phyloP scores from a whole-genome alignment of 2,113 vertebrate genomes.

The Talpa occidentalis region DNA sequence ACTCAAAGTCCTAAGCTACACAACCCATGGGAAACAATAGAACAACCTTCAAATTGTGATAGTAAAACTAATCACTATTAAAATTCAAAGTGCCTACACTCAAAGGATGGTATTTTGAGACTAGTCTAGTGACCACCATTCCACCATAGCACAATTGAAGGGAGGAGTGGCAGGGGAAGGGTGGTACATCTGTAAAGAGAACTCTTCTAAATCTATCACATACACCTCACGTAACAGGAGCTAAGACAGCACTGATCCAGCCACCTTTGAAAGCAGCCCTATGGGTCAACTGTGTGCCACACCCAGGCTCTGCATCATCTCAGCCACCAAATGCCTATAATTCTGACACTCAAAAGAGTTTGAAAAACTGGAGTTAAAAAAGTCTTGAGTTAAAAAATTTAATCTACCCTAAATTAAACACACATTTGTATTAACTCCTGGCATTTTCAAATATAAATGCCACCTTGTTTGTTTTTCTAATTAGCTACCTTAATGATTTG shows the following conservation, averaged over 20 bases:
- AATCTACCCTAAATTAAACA: neutral
- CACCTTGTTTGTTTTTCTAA: neutral
- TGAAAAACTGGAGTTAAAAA: neutral
- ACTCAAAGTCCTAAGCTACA: neutral
- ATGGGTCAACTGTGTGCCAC: accelerated
- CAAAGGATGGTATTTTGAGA: neutral
- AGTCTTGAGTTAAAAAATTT: neutral
- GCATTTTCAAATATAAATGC: neutral
- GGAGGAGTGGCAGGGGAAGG: no score
- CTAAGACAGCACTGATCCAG: neutral
- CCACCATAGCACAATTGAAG: neutral
- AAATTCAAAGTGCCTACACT: neutral
- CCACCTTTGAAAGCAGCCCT: neutral
- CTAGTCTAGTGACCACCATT: neutral
- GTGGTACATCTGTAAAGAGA: neutral
- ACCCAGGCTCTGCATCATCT: neutral
- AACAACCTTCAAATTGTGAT: neutral
- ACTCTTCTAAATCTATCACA: neutral
- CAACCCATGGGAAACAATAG: neutral
- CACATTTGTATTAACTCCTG: neutral
- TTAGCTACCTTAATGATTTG: constrained; percentile 87
- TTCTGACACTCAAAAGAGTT: neutral
- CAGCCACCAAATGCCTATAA: no score
- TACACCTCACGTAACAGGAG: neutral
- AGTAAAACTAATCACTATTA: neutral